Evolutionary conservation across 2,797 vertebrate genomes (phyloP).

Genomic region (Acipenser ruthenus): DNA sequence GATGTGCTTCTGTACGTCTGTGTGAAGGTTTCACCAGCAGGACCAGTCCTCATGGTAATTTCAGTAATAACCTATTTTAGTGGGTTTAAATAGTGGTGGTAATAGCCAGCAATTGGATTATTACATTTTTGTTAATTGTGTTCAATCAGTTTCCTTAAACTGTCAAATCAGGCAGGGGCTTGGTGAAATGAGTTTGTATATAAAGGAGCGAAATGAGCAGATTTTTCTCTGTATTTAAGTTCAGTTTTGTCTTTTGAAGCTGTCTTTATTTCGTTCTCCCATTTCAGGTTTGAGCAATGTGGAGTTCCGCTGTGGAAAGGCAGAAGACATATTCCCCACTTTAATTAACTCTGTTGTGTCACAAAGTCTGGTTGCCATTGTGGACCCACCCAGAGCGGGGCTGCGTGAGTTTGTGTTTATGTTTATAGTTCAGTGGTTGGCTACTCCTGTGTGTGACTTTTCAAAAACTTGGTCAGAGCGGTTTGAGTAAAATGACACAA

Average conservation of each 20-base stretch:
- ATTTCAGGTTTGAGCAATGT: constrained; percentile 72
- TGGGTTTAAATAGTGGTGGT: no score
- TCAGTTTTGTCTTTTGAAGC: neutral
- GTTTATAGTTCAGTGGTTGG: neutral
- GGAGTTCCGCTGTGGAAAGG: constrained; percentile 89
- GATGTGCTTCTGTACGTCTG: no score
- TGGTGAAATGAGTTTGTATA: no score
- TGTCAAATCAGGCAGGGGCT: no score
- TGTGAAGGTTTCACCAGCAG: no score
- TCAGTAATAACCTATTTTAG: no score
- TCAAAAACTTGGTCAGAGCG: neutral
- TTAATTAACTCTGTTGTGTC: constrained; percentile 70
- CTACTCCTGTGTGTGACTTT: neutral
- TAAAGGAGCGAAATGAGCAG: no score
- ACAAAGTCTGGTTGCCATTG: constrained; percentile 71
- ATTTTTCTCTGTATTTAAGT: no score
- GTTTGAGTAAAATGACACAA: neutral
- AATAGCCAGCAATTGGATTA: no score
- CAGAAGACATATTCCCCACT: constrained; percentile 82
- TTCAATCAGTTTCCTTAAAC: no score
- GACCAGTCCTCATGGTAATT: no score
- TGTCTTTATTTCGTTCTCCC: neutral
- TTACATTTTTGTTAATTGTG: no score
- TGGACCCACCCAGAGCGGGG: constrained; percentile 90
- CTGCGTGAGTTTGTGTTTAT: constrained; percentile 68